Conservation (phyloP, 2,113 vertebrate species). For the Dendrocopos noguchii region DNA sequence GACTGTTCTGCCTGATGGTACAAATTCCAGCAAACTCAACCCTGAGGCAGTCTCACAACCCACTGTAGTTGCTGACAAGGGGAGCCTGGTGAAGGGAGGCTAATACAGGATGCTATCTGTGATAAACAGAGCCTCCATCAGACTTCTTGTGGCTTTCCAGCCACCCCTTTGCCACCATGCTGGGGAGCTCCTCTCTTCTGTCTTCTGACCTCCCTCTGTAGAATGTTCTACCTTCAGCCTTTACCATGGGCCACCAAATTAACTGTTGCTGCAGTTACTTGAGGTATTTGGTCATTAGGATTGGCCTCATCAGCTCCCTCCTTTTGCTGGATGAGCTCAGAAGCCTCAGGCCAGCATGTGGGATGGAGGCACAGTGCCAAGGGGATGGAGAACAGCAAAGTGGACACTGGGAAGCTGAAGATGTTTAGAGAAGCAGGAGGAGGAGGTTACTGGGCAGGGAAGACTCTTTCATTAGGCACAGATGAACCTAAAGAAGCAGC, state of each 20-base stretch:
- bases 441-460: neutral
- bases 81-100: neutral
- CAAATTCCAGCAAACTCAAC: conserved; percentile 9
- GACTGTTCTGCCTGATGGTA: neutral
- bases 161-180: neutral
- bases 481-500: neutral
- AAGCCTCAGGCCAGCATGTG: neutral
- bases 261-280: neutral
- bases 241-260: neutral
- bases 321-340: neutral
- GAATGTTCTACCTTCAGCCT: neutral
- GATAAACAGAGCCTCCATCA: neutral
- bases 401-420: neutral
- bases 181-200: neutral
- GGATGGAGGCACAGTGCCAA: neutral
- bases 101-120: neutral
- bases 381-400: neutral
- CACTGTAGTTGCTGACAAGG: neutral
- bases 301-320: neutral
- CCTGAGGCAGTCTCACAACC: neutral
- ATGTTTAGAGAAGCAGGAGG: neutral
- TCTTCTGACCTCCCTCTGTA: neutral
- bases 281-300: neutral
- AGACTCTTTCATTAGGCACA: neutral
- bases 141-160: neutral